phyloP scores from a whole-genome alignment of 1,140 invertebrate genomes.

The Trichomalopsis sarcophagae region DNA sequence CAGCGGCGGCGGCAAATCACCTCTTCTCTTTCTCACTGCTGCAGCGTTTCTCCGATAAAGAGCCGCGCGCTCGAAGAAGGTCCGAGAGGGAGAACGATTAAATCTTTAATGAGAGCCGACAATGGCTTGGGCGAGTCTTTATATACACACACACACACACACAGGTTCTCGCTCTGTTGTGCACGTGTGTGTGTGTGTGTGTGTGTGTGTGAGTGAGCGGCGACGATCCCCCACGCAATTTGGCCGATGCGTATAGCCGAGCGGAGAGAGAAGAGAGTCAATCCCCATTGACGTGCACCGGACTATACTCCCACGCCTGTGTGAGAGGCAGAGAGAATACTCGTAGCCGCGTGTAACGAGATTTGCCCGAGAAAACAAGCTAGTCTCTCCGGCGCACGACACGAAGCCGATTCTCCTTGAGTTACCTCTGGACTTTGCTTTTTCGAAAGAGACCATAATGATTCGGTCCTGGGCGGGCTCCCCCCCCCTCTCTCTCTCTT shows the following conservation, averaged over 20 bases:
- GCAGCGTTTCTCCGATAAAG: background rate
- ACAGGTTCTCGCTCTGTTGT: too few species aligned
- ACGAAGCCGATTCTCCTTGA: background rate
- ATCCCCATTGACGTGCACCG: conserved; percentile 19
- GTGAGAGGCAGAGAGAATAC: background rate
- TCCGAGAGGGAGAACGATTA: conserved; percentile 1
- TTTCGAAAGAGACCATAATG: background rate
- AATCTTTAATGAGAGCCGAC: conserved; percentile 34
- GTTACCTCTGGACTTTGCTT: background rate
- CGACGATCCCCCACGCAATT: conserved; percentile 9
- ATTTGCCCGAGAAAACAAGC: conserved; percentile 12
- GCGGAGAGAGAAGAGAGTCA: background rate
- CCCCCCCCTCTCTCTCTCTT: background rate
- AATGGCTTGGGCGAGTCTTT: background rate
- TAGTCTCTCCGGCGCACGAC: too few species aligned
- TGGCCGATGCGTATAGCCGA: background rate
- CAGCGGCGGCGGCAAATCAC: background rate
- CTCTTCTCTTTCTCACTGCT: background rate
- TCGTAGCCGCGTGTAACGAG: background rate
- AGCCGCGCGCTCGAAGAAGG: background rate
- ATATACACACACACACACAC: background rate
- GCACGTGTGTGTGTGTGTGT: too few species aligned
- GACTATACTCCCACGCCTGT: background rate
- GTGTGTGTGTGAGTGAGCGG: background rate
- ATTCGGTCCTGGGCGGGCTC: background rate